Conservation (phyloP, 2,113 vertebrate species). For the Balaenoptera acutorostrata region DNA sequence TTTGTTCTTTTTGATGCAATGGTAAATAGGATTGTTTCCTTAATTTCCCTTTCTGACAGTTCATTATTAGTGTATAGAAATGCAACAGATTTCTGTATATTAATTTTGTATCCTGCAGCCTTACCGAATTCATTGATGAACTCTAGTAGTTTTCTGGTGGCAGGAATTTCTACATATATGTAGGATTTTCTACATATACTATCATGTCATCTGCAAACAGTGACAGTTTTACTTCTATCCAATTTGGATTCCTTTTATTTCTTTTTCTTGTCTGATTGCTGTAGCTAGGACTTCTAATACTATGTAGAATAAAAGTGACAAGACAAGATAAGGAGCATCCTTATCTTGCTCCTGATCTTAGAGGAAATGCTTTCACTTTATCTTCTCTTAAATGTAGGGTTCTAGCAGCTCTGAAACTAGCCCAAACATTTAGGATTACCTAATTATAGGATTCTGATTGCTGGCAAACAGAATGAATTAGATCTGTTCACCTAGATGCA, state of each 20-base stretch:
- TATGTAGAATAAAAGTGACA: not conserved
- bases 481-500: not conserved
- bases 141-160: not conserved
- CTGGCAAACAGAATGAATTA: not conserved
- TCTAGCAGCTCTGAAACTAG: not conserved
- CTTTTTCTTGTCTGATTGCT: not conserved
- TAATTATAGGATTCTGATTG: not conserved
- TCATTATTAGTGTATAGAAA: not conserved
- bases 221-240: not conserved
- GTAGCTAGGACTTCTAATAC: not conserved
- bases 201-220: not conserved
- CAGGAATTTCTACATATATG: no score
- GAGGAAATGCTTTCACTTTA: not conserved
- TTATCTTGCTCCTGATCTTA: not conserved
- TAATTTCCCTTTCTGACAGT: not conserved
- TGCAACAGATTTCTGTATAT: not conserved
- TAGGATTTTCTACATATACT: not conserved
- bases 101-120: not conserved
- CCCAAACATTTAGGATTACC: not conserved
- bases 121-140: not conserved
- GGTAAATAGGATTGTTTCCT: not conserved
- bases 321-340: not conserved
- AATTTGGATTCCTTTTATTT: not conserved
- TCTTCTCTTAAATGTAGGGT: not conserved
- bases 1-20: not conserved